Conservation (phyloP, 2,113 vertebrate species). For the Alouatta palliata region DNA sequence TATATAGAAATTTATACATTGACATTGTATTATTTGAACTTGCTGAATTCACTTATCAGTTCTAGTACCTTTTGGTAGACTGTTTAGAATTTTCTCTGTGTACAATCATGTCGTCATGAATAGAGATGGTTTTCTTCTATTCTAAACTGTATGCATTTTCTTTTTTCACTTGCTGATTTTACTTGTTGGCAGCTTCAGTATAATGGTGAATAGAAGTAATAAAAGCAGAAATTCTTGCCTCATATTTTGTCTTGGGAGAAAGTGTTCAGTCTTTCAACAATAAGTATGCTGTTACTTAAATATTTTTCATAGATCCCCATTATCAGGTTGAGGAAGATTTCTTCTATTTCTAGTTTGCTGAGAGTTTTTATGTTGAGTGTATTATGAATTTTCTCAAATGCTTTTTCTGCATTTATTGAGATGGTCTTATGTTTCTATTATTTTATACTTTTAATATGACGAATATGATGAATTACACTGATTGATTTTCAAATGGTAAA, state of each 20-base stretch:
- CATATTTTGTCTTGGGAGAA: background rate
- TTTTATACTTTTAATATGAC: background rate
- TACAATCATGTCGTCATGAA: background rate
- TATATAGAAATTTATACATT: background rate
- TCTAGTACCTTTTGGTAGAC: background rate
- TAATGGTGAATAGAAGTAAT: background rate
- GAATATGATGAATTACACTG: slow-evolving; percentile 1
- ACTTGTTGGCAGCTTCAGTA: background rate
- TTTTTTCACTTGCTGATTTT: background rate
- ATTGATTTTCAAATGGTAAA: background rate
- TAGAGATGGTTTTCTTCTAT: background rate
- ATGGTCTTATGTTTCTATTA: background rate
- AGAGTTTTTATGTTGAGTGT: background rate
- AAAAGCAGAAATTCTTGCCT: background rate
- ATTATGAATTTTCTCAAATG: background rate
- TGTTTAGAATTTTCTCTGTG: background rate
- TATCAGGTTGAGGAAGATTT: background rate
- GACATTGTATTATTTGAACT: background rate
- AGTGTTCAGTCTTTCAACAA: background rate
- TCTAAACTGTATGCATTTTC: background rate
- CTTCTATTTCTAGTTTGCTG: background rate
- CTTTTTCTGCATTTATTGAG: background rate
- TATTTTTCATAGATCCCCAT: background rate
- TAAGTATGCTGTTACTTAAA: background rate
- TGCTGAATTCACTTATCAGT: background rate